Evolutionary conservation across 92 coral and sea anemone genomes (phyloP), one percentile per base, ranked within the genome.

Genomic region (Montipora capitata): DNA sequence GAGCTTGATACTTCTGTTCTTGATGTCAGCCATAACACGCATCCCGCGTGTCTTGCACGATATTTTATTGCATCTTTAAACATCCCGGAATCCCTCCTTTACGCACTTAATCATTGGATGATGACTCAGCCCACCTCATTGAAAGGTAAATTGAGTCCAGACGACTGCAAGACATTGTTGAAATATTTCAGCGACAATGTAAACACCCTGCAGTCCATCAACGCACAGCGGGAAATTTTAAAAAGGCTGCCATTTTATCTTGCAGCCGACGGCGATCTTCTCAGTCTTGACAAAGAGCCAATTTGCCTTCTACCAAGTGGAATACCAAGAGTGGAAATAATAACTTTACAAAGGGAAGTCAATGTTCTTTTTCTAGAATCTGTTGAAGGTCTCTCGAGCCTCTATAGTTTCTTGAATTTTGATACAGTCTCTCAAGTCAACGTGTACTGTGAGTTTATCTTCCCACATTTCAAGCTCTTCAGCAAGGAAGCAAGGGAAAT

Each of bases 381-480:
- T 7, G 5, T 9, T 20, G 3, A 12, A 20, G 59, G 20, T 39
- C 82, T 94, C 16, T 38, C 78, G 8, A 15, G 76, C 0, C 78
- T 92, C 0, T 79, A 83, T 63, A 27, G 9, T 7, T 80, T 92
- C 6, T 81, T 92, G 10, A 64, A 49, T n/a, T 92, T 88, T 27
- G 77, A 88, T 15, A 79, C 73, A 2, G n/a, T 69, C 38, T 79
- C 89, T 39, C 35, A 51, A 27, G 84, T 89, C 0, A 91, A 93
- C 51, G 89, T 89, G 10, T 93, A 93, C 71, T 93, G 93, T 18
- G 80, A 64, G 7, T 82, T 86, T 4, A 72, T 93, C n/a, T 85
- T 89, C 20, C 59, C 18, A 18, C 6, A 77, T 27, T 93, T 93
- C 64, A 10, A 83, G 2, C 72, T 52, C 18, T 75, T 89, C 16